These are phyloP conservation scores for Poecilia velifera DNA, from an alignment of 2,797 vertebrate genomes.

Conservation along the genomic window DNA sequence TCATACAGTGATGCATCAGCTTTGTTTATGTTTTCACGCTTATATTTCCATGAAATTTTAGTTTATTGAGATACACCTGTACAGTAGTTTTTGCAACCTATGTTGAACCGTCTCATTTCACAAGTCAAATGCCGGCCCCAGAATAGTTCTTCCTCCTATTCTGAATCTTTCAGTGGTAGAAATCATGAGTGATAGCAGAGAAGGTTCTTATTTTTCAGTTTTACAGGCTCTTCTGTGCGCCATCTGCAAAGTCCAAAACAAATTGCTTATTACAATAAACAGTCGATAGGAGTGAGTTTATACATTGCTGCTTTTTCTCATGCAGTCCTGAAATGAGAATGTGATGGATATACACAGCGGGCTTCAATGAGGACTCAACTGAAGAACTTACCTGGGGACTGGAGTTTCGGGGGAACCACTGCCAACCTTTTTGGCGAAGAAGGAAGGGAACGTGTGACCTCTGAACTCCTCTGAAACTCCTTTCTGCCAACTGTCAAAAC, in stretches of 20 bases:
- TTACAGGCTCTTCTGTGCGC: not conserved
- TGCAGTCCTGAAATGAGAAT: not conserved
- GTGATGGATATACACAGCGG: not conserved
- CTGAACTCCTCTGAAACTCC: slow-evolving; percentile 90
- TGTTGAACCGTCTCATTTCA: not conserved
- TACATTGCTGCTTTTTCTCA: not conserved
- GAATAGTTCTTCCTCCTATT: not conserved
- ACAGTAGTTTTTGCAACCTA: not conserved
- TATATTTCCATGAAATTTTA: not conserved
- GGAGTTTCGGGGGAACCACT: slow-evolving; percentile 87
- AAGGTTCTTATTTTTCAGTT: not conserved
- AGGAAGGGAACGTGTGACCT: slow-evolving; percentile 82
- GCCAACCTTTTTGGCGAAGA: slow-evolving; percentile 92
- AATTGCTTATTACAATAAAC: not conserved
- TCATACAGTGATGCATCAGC: not conserved
- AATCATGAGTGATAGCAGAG: not conserved
- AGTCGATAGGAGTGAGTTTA: not conserved
- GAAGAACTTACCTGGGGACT: slow-evolving; percentile 89
- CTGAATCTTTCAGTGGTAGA: not conserved
- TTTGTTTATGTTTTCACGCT: not conserved
- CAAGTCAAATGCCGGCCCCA: not conserved
- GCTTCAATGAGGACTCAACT: not conserved
- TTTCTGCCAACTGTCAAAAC: slow-evolving; percentile 87
- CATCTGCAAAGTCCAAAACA: not conserved
- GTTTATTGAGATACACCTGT: not conserved